Conservation (phyloP, 2,113 vertebrate species). For the Pituophis catenifer region DNA sequence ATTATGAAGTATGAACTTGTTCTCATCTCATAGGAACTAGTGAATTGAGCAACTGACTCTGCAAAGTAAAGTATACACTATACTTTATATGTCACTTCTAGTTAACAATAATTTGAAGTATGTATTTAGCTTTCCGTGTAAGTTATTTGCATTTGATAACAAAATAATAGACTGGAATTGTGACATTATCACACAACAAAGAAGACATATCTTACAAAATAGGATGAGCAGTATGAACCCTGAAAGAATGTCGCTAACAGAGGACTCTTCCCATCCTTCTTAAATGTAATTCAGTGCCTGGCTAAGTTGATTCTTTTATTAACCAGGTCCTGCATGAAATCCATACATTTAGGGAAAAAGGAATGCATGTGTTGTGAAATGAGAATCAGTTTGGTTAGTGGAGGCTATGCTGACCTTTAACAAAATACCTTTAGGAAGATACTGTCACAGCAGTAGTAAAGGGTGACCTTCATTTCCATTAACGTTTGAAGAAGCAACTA, state of each 20-base stretch:
- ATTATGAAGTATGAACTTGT: background rate
- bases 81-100: background rate
- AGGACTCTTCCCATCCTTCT: background rate
- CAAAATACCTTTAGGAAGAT: background rate
- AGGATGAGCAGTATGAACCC: background rate
- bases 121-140: background rate
- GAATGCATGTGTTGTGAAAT: slow-evolving; percentile 60
- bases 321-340: slow-evolving; percentile 42
- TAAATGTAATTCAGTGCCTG: background rate
- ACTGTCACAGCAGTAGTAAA: slow-evolving; percentile 5
- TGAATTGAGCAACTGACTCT: background rate
- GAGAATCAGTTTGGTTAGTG: slow-evolving; percentile 44
- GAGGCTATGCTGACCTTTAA: background rate
- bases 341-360: slow-evolving; percentile 49
- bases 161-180: background rate
- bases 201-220: background rate
- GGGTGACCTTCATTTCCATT: slow-evolving; percentile 42
- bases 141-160: background rate
- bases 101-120: background rate
- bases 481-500: slow-evolving; percentile 29
- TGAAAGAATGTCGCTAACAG: background rate
- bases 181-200: background rate
- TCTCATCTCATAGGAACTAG: background rate
- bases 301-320: background rate
- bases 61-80: background rate